phyloP scores from a whole-genome alignment of 1,140 invertebrate species.

The Trinorchestia longiramus region DNA sequence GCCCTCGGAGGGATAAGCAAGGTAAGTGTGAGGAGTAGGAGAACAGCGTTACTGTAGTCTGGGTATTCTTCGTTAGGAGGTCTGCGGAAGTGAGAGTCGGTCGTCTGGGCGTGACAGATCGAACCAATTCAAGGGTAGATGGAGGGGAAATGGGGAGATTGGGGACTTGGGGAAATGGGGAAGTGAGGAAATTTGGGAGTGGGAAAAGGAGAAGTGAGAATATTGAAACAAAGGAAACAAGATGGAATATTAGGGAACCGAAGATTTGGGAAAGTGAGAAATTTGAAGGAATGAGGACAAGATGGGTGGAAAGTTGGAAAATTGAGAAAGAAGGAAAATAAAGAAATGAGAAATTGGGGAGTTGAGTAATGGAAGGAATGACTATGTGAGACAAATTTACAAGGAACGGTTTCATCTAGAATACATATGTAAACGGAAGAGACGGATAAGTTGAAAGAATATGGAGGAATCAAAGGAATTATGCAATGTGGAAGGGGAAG shows the following conservation, averaged over 20 bases:
- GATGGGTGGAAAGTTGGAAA: background rate
- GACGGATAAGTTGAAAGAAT: too few species aligned
- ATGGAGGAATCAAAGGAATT: too few species aligned
- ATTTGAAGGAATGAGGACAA: background rate
- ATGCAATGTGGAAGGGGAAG: too few species aligned
- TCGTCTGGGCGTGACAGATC: background rate
- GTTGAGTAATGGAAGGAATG: background rate
- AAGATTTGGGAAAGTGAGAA: background rate
- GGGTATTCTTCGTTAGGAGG: background rate
- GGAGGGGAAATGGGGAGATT: background rate
- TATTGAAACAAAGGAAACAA: background rate
- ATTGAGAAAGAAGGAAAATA: background rate
- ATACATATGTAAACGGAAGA: too few species aligned
- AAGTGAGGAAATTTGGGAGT: background rate
- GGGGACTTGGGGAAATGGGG: background rate
- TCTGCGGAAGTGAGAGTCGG: background rate
- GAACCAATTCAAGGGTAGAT: background rate
- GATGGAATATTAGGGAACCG: background rate
- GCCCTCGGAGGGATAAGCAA: background rate
- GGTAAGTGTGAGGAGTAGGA: background rate
- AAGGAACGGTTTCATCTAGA: too few species aligned
- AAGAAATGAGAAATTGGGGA: background rate
- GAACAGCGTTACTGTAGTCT: background rate
- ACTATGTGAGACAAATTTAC: background rate
- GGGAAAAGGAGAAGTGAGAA: background rate